Conservation (phyloP, 2,888 invertebrate genomes). For the Yponomeuta cagnagella region DNA sequence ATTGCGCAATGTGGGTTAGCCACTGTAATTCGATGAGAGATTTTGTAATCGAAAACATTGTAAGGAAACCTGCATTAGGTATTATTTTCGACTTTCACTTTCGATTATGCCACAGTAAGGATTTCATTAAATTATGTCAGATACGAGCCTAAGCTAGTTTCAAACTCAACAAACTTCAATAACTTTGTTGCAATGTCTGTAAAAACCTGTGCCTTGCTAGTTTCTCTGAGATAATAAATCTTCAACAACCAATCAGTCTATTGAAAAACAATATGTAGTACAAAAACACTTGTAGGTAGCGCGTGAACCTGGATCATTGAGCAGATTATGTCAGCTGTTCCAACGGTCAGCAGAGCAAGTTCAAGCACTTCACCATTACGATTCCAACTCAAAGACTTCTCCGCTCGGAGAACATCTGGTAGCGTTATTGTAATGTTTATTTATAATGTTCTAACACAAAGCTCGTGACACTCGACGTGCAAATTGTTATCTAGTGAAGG, state of each 20-base stretch:
- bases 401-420: conserved; percentile 54
- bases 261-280: not conserved
- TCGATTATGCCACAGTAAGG: too few species aligned
- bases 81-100: not conserved
- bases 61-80: not conserved
- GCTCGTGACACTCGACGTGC: conserved; percentile 53
- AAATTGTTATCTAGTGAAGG: conserved; percentile 68
- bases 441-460: conserved; percentile 61
- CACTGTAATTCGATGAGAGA: conserved; percentile 10
- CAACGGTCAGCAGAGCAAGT: conserved; percentile 25
- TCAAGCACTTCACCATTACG: conserved; percentile 11
- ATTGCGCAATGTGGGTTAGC: conserved; percentile 20
- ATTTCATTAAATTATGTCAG: too few species aligned
- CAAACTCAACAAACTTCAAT: too few species aligned
- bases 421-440: conserved; percentile 60
- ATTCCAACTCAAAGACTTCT: conserved; percentile 39
- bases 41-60: not conserved
- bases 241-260: not conserved
- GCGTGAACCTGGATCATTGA: conserved; percentile 17
- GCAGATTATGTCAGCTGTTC: conserved; percentile 31
- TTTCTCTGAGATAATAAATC: not conserved
- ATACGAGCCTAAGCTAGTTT: too few species aligned
- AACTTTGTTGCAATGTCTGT: not conserved
- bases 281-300: not conserved
- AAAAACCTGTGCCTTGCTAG: not conserved